Evolutionary conservation across 2,797 vertebrate species (phyloP).

Genomic region (Cynodonichthys magdalenae): DNA sequence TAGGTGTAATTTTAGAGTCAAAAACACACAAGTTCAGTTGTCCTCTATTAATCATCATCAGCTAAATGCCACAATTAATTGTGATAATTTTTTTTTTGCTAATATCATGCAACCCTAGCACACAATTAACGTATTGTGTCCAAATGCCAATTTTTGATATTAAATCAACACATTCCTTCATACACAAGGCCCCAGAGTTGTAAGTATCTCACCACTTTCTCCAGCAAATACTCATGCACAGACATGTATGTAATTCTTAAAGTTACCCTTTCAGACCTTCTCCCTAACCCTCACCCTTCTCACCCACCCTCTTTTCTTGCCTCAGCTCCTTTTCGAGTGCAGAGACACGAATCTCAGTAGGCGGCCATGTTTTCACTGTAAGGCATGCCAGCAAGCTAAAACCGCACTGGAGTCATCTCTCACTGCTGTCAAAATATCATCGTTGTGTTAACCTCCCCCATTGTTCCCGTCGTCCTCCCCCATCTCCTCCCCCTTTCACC

Average conservation of each 20-base stretch:
- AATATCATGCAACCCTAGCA: no score
- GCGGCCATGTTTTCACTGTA: constrained; percentile 67
- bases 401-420: constrained; percentile 50
- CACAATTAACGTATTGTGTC: no score
- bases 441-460: constrained; percentile 64
- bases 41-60: no score
- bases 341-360: constrained; percentile 51
- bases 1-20: no score
- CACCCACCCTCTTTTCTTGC: constrained; percentile 5
- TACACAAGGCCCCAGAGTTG: not conserved
- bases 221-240: constrained; percentile 2
- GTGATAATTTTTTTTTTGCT: no score
- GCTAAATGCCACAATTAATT: no score
- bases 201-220: constrained; percentile 1
- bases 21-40: no score
- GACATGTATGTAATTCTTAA: constrained; percentile 23
- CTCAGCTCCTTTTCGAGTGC: constrained; percentile 27
- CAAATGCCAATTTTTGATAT: no score
- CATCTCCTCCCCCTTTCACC: not conserved
- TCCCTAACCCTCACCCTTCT: not conserved
- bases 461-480: constrained; percentile 45
- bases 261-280: constrained; percentile 21
- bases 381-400: constrained; percentile 58
- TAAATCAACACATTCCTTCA: not conserved
- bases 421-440: constrained; percentile 74